phyloP scores from a whole-genome alignment of 1,140 invertebrate genomes.

The Platyscapa corneri region DNA sequence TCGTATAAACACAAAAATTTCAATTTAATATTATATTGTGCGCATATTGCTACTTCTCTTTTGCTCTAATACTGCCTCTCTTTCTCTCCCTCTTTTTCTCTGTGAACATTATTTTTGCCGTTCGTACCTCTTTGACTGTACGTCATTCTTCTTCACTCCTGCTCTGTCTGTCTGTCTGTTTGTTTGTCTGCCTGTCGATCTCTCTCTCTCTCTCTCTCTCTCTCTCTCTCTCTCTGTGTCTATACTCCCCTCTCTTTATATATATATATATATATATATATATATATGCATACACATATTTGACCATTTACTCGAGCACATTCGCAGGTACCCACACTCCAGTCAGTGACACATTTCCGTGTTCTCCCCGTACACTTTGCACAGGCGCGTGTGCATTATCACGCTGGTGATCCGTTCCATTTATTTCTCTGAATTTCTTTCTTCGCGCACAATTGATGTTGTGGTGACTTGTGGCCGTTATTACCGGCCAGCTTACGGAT shows the following conservation, averaged over 20 bases:
- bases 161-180: too few species aligned
- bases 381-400: not conserved
- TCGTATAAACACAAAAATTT: not conserved
- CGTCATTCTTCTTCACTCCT: too few species aligned
- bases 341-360: not conserved
- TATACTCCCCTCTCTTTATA: not conserved
- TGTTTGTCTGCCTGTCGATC: too few species aligned
- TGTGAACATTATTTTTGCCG: too few species aligned
- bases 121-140: too few species aligned
- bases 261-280: not conserved
- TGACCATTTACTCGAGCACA: not conserved
- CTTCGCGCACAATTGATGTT: not conserved
- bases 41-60: not conserved
- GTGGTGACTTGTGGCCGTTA: not conserved
- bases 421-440: not conserved
- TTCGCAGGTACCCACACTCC: not conserved
- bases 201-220: not conserved
- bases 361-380: not conserved
- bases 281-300: too few species aligned
- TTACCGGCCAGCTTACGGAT: not conserved
- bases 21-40: conserved; percentile 22
- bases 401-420: not conserved
- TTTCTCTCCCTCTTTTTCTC: not conserved
- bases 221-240: too few species aligned
- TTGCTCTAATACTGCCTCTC: not conserved